Evolutionary conservation across 2,797 vertebrate genomes (phyloP), one percentile per base, ranked within the genome.

Genomic region (Ctenochaetus hawaiiensis): DNA sequence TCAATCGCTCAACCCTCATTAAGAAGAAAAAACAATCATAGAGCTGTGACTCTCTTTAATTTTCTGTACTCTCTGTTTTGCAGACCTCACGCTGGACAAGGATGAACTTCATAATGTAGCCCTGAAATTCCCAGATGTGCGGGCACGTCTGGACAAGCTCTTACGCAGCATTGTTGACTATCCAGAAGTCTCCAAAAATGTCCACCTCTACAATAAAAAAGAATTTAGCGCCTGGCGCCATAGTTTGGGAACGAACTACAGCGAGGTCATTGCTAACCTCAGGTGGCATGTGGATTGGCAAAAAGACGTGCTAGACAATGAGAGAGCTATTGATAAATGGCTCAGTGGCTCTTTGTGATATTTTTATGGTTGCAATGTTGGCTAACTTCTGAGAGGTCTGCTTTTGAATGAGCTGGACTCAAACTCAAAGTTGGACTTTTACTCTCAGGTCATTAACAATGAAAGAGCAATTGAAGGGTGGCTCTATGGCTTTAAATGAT

Each of bases 251-350:
- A 91, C 81, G 44, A 96, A 97, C 91, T 99, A 99, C 81, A 96
- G 96, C 56, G 90, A 92, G 48, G 85, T 94, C 63, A 97, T 99
- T 75, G 96, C 96, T 23, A 96, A 96, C 80, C 96, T 99, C 49
- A 95, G 98, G 70, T 99, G 98, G 98, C 96, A 98, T 87, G 70
- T 93, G 17, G 97, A 98, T 87, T 99, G 97, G 97, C 94, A 96
- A 80, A 96, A 95, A 83, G 88, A 96, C 73, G 90, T 74, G 0
- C 72, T 78, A 53, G 91, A 87, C 59, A 96, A 96, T 2, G 95
- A 98, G 86, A 91, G 71, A 82, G 96, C 95, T 23, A 95, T 99
- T 83, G 87, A 97, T 0, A 87, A 76, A 22, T 99, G 98, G 98
- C 95, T 99, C 6, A 18, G 74, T 69, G 78, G 56, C 58, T 82